A percentile compares a stretch with the other conserved stretches of the same genome.
Evolutionary conservation across 2,797 vertebrate genomes (phyloP).

Genomic region (Acomys russatus): DNA sequence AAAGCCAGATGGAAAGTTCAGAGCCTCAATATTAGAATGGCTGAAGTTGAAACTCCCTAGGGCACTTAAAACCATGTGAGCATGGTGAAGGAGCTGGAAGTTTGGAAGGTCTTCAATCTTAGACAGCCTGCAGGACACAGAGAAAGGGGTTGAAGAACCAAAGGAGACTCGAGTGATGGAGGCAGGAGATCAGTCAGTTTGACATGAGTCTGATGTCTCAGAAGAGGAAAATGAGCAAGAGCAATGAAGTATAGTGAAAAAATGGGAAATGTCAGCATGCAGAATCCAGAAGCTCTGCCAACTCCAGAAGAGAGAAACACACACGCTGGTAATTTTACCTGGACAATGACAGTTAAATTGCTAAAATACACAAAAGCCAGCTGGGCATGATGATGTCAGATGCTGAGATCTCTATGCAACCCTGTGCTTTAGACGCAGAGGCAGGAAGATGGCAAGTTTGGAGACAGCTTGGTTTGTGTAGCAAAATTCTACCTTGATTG

Average conservation of each 20-base stretch:
- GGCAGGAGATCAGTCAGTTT: no score
- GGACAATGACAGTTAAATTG: background rate
- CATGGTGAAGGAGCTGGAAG: background rate
- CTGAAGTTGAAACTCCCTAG: background rate
- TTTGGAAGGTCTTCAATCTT: background rate
- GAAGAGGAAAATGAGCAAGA: background rate
- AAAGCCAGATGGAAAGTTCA: background rate
- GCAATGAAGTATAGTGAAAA: no score
- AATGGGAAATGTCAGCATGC: background rate
- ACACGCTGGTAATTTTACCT: no score
- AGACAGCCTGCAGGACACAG: background rate
- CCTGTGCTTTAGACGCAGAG: background rate
- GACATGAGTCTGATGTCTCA: background rate
- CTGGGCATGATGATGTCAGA: background rate
- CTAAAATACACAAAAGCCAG: background rate
- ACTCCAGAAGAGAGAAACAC: background rate
- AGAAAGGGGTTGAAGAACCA: background rate
- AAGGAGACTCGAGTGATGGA: background rate
- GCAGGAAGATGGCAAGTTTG: background rate
- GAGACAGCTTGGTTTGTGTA: background rate
- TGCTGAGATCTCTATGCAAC: no score
- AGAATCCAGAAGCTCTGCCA: background rate
- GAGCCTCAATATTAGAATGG: background rate
- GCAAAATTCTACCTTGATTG: background rate
- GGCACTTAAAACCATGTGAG: no score